A percentile compares a stretch with the other conserved stretches of the same genome.
Evolutionary conservation across 2,797 vertebrate genomes (phyloP).

Genomic region (Steatocranus sp.): DNA sequence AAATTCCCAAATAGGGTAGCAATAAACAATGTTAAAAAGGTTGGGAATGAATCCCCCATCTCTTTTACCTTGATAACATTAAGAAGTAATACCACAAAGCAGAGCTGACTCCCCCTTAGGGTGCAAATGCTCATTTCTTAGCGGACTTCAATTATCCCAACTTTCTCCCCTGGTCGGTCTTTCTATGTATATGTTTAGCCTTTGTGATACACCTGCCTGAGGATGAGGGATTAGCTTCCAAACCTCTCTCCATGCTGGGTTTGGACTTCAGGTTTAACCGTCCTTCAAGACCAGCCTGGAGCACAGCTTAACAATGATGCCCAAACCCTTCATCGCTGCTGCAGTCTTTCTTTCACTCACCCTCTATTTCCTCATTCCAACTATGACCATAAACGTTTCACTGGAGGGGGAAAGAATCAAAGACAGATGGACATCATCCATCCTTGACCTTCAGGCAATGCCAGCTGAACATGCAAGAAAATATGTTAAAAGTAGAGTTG

Average conservation of each 20-base stretch:
- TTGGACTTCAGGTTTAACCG: constrained; percentile 67
- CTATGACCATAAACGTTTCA: constrained; percentile 55
- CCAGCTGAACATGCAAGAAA: constrained; percentile 37
- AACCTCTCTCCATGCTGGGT: constrained; percentile 50
- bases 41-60: constrained; percentile 53
- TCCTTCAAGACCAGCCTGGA: constrained; percentile 69
- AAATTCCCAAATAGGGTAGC: constrained; percentile 62
- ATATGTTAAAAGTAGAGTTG: constrained; percentile 31
- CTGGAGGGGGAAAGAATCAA: constrained; percentile 53
- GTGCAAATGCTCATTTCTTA: constrained; percentile 67
- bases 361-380: constrained; percentile 49
- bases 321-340: constrained; percentile 47
- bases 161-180: constrained; percentile 68
- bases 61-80: constrained; percentile 71
- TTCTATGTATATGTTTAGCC: constrained; percentile 78
- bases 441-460: constrained; percentile 64
- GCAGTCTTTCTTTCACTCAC: constrained; percentile 39
- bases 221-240: constrained; percentile 74
- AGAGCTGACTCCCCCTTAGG: constrained; percentile 60
- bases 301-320: constrained; percentile 62
- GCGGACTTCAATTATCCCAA: constrained; percentile 78
- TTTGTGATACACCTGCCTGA: constrained; percentile 74
- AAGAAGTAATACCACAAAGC: constrained; percentile 69
- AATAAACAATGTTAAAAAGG: constrained; percentile 75
- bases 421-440: constrained; percentile 68